Percentiles rank a stretch among this genome's conserved stretches.
Evolutionary conservation across 2,888 invertebrate genomes (phyloP).

Genomic region (Cantharis nigra): DNA sequence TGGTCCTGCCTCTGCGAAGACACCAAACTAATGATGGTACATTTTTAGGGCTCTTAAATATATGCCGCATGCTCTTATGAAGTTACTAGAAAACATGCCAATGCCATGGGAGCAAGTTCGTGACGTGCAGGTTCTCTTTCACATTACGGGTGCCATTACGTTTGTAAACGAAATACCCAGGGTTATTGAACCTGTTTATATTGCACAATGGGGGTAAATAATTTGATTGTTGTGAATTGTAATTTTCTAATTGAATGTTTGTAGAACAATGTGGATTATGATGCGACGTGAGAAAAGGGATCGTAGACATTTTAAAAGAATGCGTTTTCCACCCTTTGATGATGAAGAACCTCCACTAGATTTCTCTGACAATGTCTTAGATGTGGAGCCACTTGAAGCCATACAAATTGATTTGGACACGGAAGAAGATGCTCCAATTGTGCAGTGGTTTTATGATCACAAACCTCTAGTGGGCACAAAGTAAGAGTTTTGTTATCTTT

Average conservation of each 20-base stretch:
- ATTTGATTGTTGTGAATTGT: neutral
- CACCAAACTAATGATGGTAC: neutral
- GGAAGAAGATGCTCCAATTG: slow-evolving; percentile 89
- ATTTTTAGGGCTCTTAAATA: slow-evolving; percentile 87
- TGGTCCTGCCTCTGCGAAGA: neutral
- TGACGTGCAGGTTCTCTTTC: slow-evolving; percentile 96
- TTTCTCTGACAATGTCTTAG: slow-evolving; percentile 98
- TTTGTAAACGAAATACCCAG: slow-evolving; percentile 99
- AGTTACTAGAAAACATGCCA: slow-evolving; percentile 99
- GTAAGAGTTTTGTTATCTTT: slow-evolving; percentile 54
- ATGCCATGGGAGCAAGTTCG: slow-evolving; percentile 99
- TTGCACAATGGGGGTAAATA: slow-evolving; percentile 96
- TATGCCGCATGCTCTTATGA: slow-evolving; percentile 99
- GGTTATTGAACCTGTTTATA: slow-evolving; percentile 98
- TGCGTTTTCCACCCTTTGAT: slow-evolving; percentile 99
- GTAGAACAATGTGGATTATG: slow-evolving; percentile 99
- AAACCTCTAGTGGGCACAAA: slow-evolving; percentile 92
- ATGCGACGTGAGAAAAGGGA: slow-evolving; percentile 99
- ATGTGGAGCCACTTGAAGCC: slow-evolving; percentile 98
- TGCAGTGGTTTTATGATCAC: slow-evolving; percentile 99
- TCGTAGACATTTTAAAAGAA: slow-evolving; percentile 97
- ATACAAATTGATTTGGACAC: slow-evolving; percentile 97
- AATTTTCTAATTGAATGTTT: slow-evolving; percentile 13
- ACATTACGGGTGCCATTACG: slow-evolving; percentile 99
- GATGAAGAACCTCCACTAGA: slow-evolving; percentile 99